Base-by-base conservation (phyloP, 2,113 vertebrate species). In the Chitala chitala region DNA sequence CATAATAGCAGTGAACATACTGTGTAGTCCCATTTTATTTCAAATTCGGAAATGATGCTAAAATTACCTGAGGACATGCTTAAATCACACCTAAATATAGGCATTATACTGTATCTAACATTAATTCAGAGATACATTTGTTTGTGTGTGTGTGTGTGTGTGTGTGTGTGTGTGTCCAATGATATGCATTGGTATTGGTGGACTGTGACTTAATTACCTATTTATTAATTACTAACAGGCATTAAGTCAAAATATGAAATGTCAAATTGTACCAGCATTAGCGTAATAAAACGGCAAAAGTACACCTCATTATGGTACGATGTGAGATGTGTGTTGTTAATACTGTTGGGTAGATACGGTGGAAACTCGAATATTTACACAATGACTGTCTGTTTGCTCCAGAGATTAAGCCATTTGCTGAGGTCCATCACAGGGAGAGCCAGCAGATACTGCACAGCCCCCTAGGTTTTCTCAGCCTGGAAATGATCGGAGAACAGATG, bases 401-500 rank as follows among this genome's bases (percentile, higher is more conserved):
- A 48, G 74, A 81, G 81, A 87, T 85, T 78, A 80, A 68, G 24
- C 73, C 38, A 31, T 64, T 74, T 72, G 71, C 78, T 77, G 71
- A 78, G 77, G 72, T 66, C 75, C 72, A 76, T 71, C 72, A 66
- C 69, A 77, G 69, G 82, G 73, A 74, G 78, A n/a, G n/a, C n/a
- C 66, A 65, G 5, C 58, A 69, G 56, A 73, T 65, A 78, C 56
- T 69, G 61, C 71, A 13, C 29, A 29, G 26, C 20, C 38, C 36
- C 65, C 20, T 73, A 68, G 82, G n/a, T 20, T 64, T 78, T 70
- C 74, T 82, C 75, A 15, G 70, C 75, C 80, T 56, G 82, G 79
- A 85, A 86, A 83, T 77, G 71, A 80, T 75, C 82, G 79, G 65
- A 48, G 83, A 89, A 83, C 90, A 92, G 90, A 91, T 92, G 90